A percentile compares a stretch with the other conserved stretches of the same genome.
phyloP scores from a whole-genome alignment of 2,888 invertebrate species.

The Gastracanthus pulcherrimus region DNA sequence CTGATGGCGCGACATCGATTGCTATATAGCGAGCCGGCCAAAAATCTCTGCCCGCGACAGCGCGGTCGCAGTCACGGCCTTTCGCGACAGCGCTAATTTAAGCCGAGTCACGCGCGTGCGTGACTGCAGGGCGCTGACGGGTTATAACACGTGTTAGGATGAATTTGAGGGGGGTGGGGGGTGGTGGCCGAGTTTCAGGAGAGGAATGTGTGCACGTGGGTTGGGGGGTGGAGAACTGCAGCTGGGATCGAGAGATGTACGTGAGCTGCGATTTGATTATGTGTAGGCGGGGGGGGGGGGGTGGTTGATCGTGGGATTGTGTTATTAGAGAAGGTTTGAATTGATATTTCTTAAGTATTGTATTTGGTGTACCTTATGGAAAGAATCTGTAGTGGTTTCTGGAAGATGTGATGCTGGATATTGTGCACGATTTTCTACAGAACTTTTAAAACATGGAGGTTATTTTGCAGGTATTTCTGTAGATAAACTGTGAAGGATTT shows the following conservation, averaged over 20 bases:
- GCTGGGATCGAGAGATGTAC: not conserved
- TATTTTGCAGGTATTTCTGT: too few species aligned
- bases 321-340: too few species aligned
- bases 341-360: too few species aligned
- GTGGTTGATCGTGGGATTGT: too few species aligned
- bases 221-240: not conserved
- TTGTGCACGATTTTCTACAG: too few species aligned
- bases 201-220: not conserved
- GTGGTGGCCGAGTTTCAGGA: slow-evolving; percentile 1
- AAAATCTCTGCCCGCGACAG: slow-evolving; percentile 51
- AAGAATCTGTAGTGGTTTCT: too few species aligned
- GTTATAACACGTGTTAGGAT: not conserved
- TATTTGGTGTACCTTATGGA: too few species aligned
- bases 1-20: slow-evolving; percentile 74
- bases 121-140: not conserved
- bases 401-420: too few species aligned
- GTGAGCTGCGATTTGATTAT: not conserved
- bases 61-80: not conserved
- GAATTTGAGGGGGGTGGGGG: not conserved
- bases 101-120: not conserved
- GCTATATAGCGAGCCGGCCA: slow-evolving; percentile 60
- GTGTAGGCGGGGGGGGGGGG: too few species aligned
- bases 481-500: too few species aligned
- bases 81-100: slow-evolving; percentile 36
- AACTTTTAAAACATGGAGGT: too few species aligned